These are phyloP conservation scores for Panopea generosa DNA, from an alignment of 2,888 invertebrate genomes.

Conservation along the genomic window DNA sequence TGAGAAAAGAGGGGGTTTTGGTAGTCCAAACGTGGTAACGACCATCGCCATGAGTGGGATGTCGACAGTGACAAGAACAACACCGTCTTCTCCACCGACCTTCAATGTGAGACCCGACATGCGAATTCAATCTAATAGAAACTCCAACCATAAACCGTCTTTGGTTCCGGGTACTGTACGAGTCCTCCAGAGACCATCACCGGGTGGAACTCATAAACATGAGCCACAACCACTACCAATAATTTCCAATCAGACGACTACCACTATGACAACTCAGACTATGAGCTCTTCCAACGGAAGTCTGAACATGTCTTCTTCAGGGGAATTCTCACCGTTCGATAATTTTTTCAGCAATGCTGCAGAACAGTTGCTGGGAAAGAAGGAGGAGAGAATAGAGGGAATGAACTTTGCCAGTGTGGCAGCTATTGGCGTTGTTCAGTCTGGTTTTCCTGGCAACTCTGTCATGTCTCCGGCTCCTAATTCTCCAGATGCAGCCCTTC, in stretches of 20 bases:
- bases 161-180: slow-evolving; percentile 63
- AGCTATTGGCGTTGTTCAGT: slow-evolving; percentile 87
- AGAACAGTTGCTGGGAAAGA: slow-evolving; percentile 79
- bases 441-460: slow-evolving; percentile 62
- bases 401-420: slow-evolving; percentile 91
- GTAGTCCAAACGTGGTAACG: slow-evolving; percentile 59
- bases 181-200: slow-evolving; percentile 64
- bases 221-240: slow-evolving; percentile 80
- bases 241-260: slow-evolving; percentile 64
- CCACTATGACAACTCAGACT: slow-evolving; percentile 53
- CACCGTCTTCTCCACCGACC: slow-evolving; percentile 63
- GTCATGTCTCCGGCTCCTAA: slow-evolving; percentile 58
- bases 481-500: slow-evolving; percentile 78
- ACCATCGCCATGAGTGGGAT: slow-evolving; percentile 64
- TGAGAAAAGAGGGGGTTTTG: slow-evolving; percentile 69
- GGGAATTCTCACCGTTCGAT: slow-evolving; percentile 95
- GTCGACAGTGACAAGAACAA: slow-evolving; percentile 57
- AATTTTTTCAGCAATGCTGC: slow-evolving; percentile 90
- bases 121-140: slow-evolving; percentile 33
- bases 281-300: slow-evolving; percentile 43
- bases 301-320: slow-evolving; percentile 84
- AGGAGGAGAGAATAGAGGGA: slow-evolving; percentile 83
- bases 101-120: slow-evolving; percentile 62
- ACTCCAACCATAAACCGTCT: slow-evolving; percentile 30
- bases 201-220: slow-evolving; percentile 50